phyloP scores from a whole-genome alignment of 2,113 vertebrate species.

The Hippocampus zosterae region DNA sequence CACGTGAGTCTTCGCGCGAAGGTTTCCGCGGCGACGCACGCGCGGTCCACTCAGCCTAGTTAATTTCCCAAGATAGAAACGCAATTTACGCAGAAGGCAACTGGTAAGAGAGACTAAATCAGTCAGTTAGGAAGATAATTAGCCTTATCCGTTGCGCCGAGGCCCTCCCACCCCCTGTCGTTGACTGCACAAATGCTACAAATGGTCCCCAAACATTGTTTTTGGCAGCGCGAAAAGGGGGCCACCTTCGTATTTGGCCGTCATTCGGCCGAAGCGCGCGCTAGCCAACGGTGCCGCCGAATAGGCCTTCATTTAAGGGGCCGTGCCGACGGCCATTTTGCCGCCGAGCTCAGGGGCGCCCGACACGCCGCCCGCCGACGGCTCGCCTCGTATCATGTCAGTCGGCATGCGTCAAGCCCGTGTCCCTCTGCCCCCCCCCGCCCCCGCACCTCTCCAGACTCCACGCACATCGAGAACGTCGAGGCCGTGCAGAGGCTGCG shows the following conservation, averaged over 20 bases:
- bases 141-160: constrained; percentile 56
- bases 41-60: constrained; percentile 70
- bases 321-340: no score
- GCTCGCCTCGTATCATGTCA: no score
- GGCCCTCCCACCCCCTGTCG: constrained; percentile 28
- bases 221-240: no score
- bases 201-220: no score
- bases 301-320: no score
- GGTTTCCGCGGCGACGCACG: constrained; percentile 67
- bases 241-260: no score
- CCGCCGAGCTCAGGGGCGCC: no score
- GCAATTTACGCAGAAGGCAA: constrained; percentile 71
- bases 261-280: no score
- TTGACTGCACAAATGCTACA: constrained; percentile 48
- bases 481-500: constrained; percentile 93
- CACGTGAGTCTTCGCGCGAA: constrained; percentile 66
- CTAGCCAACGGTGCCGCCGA: no score
- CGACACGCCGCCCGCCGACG: no score
- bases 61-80: constrained; percentile 76
- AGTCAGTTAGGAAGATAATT: constrained; percentile 74
- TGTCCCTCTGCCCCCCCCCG: no score
- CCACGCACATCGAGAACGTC: constrained; percentile 94
- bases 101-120: constrained; percentile 73
- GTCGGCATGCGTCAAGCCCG: no score
- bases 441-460: constrained; percentile 70